Evolutionary conservation across 2,797 vertebrate genomes (phyloP).

Genomic region (Dicrostonyx torquatus): DNA sequence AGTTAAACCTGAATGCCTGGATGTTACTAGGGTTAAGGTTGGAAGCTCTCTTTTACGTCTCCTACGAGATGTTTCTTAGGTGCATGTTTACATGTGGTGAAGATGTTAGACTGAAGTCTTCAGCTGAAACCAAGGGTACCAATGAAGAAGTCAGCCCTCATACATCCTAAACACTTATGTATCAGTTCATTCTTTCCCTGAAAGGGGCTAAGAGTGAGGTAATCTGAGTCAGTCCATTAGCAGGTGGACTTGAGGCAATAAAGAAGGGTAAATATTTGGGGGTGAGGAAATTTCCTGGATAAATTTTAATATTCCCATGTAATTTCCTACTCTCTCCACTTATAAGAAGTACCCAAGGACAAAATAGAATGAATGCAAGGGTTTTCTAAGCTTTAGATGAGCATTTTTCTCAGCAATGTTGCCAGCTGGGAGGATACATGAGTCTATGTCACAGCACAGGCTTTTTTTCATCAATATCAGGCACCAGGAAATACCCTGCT

Average conservation of each 20-base stretch:
- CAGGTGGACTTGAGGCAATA: neutral
- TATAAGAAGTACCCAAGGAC: neutral
- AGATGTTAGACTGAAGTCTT: neutral
- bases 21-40: neutral
- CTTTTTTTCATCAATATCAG: neutral
- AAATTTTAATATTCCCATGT: constrained; percentile 18
- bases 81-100: neutral
- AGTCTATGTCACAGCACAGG: neutral
- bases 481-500: constrained; percentile 30
- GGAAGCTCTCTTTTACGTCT: neutral
- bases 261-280: constrained; percentile 44
- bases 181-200: neutral
- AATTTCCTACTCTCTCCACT: constrained; percentile 4
- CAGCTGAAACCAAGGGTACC: neutral
- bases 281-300: neutral
- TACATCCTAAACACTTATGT: neutral
- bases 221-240: neutral
- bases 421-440: constrained; percentile 25
- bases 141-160: neutral
- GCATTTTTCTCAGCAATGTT: neutral
- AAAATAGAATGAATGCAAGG: neutral
- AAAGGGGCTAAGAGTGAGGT: neutral
- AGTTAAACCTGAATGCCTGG: neutral
- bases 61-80: neutral
- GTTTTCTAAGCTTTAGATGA: constrained; percentile 3